Conservation (phyloP, 2,888 invertebrate species). For the Globia sparganii region DNA sequence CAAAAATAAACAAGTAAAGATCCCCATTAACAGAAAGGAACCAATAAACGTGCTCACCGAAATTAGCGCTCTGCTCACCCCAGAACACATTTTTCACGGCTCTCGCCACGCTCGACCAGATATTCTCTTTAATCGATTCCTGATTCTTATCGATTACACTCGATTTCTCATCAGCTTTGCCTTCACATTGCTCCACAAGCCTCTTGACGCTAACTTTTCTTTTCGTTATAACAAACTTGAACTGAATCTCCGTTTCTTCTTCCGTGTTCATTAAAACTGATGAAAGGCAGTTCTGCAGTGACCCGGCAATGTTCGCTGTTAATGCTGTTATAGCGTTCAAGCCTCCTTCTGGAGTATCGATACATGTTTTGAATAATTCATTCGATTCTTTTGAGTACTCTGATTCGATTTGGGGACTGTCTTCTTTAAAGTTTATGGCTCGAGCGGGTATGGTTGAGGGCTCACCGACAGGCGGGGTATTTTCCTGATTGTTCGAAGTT, state of each 20-base stretch:
- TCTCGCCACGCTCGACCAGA: slow-evolving; percentile 85
- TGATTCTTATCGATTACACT: slow-evolving; percentile 71
- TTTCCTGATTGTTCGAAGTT: slow-evolving; percentile 70
- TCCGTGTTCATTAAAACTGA: slow-evolving; percentile 81
- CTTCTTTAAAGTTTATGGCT: slow-evolving; percentile 88
- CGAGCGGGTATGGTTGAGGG: slow-evolving; percentile 81
- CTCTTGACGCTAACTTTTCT: slow-evolving; percentile 83
- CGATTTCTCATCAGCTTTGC: slow-evolving; percentile 68
- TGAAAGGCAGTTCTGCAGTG: slow-evolving; percentile 83
- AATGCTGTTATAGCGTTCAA: slow-evolving; percentile 81
- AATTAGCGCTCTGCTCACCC: slow-evolving; percentile 77
- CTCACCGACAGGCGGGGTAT: slow-evolving; percentile 82
- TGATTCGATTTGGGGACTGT: slow-evolving; percentile 80
- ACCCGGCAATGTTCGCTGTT: slow-evolving; percentile 83
- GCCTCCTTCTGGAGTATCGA: slow-evolving; percentile 75
- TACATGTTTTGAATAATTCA: slow-evolving; percentile 84
- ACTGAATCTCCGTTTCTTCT: slow-evolving; percentile 87
- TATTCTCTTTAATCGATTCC: slow-evolving; percentile 81
- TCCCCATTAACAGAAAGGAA: slow-evolving; percentile 45
- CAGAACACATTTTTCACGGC: slow-evolving; percentile 87
- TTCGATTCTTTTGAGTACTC: slow-evolving; percentile 80
- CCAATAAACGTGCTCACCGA: slow-evolving; percentile 71
- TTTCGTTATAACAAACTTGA: slow-evolving; percentile 87
- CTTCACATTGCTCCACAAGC: slow-evolving; percentile 72
- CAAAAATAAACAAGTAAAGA: slow-evolving; percentile 60